These are phyloP conservation scores for Euura saliciscinereae DNA, from an alignment of 1,140 invertebrate species.

Conservation along the genomic window DNA sequence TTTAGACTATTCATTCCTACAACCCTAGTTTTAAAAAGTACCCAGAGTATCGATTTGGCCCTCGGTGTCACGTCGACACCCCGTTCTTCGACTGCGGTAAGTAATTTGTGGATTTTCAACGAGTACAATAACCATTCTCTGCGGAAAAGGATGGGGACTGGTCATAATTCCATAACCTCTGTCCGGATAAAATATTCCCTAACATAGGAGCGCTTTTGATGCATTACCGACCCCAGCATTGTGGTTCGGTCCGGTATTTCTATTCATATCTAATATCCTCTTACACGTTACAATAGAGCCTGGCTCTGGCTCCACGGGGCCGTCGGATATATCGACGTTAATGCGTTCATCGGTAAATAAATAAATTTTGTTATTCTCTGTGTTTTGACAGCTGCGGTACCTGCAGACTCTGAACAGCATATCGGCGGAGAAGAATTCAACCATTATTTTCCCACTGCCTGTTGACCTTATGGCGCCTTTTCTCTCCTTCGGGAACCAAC, in stretches of 20 bases:
- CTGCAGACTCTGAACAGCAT: slow-evolving; percentile 84
- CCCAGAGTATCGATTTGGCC: too few relatives aligned
- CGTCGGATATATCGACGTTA: neutral
- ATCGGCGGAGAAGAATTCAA: slow-evolving; percentile 92
- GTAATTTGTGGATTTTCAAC: neutral
- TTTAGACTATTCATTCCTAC: too few relatives aligned
- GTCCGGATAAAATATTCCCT: neutral
- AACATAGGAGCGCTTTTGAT: neutral
- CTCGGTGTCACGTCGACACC: too few relatives aligned
- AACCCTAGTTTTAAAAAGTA: too few relatives aligned
- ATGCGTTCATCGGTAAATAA: slow-evolving; percentile 1
- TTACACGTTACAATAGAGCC: neutral
- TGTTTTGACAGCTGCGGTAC: slow-evolving; percentile 36
- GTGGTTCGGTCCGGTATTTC: slow-evolving; percentile 1
- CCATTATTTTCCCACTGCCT: slow-evolving; percentile 88
- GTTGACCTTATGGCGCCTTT: slow-evolving; percentile 70
- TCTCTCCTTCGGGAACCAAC: slow-evolving; percentile 19
- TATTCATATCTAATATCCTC: slow-evolving; percentile 3
- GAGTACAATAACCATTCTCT: neutral
- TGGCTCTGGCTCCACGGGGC: neutral
- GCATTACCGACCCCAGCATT: slow-evolving; percentile 1
- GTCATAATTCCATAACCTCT: slow-evolving; percentile 1
- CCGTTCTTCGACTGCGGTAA: neutral
- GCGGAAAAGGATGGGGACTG: neutral
- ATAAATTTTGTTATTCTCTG: slow-evolving; percentile 1